These are phyloP conservation scores for Lymantria dispar DNA, from an alignment of 2,888 invertebrate species.

Conservation along the genomic window DNA sequence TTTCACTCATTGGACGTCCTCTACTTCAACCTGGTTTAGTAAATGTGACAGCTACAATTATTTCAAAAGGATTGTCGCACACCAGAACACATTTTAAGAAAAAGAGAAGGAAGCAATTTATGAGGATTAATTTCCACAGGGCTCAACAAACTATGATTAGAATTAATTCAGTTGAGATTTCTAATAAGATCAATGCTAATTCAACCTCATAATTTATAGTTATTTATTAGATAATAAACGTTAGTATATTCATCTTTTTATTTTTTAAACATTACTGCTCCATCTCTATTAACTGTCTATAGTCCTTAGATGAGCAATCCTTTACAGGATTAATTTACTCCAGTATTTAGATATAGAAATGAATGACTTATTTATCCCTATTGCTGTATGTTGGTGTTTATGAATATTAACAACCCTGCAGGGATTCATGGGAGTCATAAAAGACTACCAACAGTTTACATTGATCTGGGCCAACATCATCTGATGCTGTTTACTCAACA, in stretches of 20 bases:
- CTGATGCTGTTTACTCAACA: no score
- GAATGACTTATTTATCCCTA: no score
- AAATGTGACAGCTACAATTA: slow-evolving; percentile 89
- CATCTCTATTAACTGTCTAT: no score
- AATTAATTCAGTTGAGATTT: slow-evolving; percentile 87
- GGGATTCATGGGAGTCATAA: no score
- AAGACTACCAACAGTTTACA: no score
- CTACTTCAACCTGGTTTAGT: slow-evolving; percentile 88
- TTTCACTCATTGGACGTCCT: slow-evolving; percentile 91
- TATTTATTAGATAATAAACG: slow-evolving; percentile 35
- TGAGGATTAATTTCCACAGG: slow-evolving; percentile 87
- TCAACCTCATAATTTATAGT: neutral
- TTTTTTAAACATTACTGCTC: neutral
- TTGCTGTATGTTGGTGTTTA: no score
- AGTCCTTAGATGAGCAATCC: no score
- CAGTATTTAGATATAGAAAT: no score
- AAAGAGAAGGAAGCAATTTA: slow-evolving; percentile 89
- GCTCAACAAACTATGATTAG: slow-evolving; percentile 88
- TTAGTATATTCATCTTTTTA: slow-evolving; percentile 26
- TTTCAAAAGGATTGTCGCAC: slow-evolving; percentile 92
- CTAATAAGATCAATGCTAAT: slow-evolving; percentile 75
- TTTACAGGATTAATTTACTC: no score
- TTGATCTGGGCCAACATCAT: no score
- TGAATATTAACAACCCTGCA: no score
- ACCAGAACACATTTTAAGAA: slow-evolving; percentile 90